These are phyloP conservation scores for Anguilla marmorata DNA, from an alignment of 2,797 vertebrate species.

Conservation along the genomic window DNA sequence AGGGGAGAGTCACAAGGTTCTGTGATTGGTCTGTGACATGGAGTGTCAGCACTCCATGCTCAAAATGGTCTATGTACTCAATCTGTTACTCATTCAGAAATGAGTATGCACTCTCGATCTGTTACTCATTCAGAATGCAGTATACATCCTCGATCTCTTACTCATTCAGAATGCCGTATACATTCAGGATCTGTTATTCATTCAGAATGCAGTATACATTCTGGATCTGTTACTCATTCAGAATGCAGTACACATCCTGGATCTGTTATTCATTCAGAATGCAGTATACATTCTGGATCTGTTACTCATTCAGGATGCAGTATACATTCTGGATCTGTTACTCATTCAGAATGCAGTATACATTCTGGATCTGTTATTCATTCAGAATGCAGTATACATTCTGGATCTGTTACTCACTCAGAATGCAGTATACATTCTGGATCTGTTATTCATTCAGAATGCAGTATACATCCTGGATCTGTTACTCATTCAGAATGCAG, in stretches of 20 bases:
- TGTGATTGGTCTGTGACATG: not conserved
- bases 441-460: conserved; percentile 79
- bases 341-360: not conserved
- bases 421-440: not conserved
- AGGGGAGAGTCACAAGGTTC: not conserved
- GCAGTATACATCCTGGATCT: conserved; percentile 95
- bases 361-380: conserved; percentile 57
- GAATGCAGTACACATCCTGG: not conserved
- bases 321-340: conserved; percentile 94
- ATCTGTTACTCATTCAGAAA: not conserved
- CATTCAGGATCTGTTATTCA: conserved; percentile 79
- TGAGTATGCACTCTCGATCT: not conserved
- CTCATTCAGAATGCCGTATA: not conserved
- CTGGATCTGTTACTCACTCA: conserved; percentile 81
- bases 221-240: not conserved
- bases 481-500: conserved; percentile 44
- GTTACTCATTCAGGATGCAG: conserved; percentile 77
- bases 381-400: conserved; percentile 92
- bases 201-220: not conserved
- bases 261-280: not conserved
- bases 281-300: not conserved
- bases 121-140: not conserved
- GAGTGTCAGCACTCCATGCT: not conserved
- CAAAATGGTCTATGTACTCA: not conserved
- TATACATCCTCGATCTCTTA: not conserved